phyloP scores from a whole-genome alignment of 2,888 invertebrate genomes.

The Drosophila quinaria region DNA sequence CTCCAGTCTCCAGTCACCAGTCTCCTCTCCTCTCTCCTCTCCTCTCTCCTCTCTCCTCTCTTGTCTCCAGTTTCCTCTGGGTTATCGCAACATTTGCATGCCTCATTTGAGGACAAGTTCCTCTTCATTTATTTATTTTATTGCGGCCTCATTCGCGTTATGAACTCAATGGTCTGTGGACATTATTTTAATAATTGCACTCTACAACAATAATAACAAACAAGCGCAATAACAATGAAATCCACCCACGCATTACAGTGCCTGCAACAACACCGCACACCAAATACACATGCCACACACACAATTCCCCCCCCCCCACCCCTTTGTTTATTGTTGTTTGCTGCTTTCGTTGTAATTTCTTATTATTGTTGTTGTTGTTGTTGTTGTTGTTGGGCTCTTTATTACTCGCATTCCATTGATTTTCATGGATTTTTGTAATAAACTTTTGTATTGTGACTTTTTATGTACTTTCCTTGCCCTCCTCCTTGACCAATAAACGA shows the following conservation, averaged over 20 bases:
- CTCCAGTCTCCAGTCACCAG: not conserved
- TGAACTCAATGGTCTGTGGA: conserved; percentile 84
- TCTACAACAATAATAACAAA: conserved; percentile 51
- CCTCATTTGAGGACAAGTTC: conserved; percentile 78
- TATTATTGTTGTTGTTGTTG: conserved; percentile 27
- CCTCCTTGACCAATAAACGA: conserved; percentile 11
- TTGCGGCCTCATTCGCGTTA: conserved; percentile 85
- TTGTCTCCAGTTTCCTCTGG: conserved; percentile 10
- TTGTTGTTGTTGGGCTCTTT: conserved; percentile 53
- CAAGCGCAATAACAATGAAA: conserved; percentile 39
- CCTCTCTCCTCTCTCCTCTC: not conserved
- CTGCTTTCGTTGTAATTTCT: conserved; percentile 14
- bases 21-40: too few species aligned
- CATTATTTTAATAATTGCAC: conserved; percentile 83
- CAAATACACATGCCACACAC: conserved; percentile 9
- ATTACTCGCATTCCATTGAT: conserved; percentile 83
- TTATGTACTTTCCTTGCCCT: conserved; percentile 45
- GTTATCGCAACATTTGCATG: conserved; percentile 72
- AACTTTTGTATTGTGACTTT: conserved; percentile 73
- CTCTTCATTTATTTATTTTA: conserved; percentile 85
- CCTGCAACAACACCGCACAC: not conserved
- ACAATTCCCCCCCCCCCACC: not conserved
- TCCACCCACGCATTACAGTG: conserved; percentile 8
- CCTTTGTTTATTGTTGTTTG: conserved; percentile 53
- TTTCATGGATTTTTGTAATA: conserved; percentile 80